phyloP scores from a whole-genome alignment of 2,888 invertebrate species.

The Ariolimax columbianus region DNA sequence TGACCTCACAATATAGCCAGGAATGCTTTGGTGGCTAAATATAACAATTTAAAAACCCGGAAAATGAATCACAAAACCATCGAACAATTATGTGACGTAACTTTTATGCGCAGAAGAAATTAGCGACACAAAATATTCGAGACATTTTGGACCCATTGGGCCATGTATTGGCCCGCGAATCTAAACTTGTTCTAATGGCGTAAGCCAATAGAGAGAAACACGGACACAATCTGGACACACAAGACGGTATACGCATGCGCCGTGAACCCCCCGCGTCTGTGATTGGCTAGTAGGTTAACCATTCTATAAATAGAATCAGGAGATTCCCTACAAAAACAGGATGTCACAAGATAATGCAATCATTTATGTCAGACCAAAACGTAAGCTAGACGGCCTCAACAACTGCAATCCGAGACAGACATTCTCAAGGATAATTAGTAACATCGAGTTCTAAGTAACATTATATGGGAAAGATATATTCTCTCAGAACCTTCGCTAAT shows the following conservation, averaged over 20 bases:
- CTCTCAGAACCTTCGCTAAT: neutral
- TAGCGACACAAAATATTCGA: neutral
- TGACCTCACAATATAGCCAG: neutral
- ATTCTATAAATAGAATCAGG: slow-evolving; percentile 34
- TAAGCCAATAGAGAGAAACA: neutral
- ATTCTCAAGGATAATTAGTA: neutral
- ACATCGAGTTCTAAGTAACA: neutral
- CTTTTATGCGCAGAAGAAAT: neutral
- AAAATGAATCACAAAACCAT: neutral
- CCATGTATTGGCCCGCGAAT: neutral
- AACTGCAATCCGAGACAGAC: neutral
- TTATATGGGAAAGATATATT: slow-evolving; percentile 39
- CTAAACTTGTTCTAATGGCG: neutral
- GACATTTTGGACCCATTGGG: neutral
- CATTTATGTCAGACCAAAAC: slow-evolving; percentile 2
- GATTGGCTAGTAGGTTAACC: slow-evolving; percentile 52
- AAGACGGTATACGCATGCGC: neutral
- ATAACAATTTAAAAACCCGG: neutral
- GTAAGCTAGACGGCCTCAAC: neutral
- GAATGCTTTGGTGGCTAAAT: neutral
- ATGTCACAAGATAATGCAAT: slow-evolving; percentile 51
- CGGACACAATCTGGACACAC: neutral
- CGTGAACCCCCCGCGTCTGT: neutral
- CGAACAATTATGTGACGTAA: neutral
- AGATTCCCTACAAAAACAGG: neutral